Conservation (phyloP, 2,113 vertebrate genomes). For the Xenus cinereus region DNA sequence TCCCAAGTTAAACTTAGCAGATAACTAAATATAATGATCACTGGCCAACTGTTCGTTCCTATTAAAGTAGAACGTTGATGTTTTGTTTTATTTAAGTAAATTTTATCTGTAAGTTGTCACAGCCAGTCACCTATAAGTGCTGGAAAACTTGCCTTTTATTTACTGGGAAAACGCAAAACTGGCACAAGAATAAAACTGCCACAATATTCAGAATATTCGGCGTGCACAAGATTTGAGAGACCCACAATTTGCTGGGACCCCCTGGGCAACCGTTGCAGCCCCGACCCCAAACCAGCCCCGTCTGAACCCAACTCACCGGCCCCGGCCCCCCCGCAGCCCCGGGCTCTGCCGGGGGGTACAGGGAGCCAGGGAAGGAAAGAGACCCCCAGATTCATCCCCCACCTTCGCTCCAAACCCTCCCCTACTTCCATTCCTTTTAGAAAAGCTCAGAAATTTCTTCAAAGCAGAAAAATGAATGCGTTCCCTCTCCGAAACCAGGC, state of each 20-base stretch:
- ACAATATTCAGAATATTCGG: accelerated
- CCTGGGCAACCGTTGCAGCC: accelerated
- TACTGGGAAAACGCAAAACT: not conserved
- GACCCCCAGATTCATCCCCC: accelerated
- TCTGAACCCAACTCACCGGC: accelerated
- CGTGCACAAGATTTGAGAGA: accelerated
- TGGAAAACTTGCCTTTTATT: not conserved
- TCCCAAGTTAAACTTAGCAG: not conserved
- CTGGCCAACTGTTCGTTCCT: not conserved
- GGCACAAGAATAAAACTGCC: not conserved
- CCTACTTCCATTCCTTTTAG: not conserved
- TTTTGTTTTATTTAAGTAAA: not conserved
- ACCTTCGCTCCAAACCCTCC: not conserved
- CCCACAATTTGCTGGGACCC: accelerated
- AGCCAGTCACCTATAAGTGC: not conserved
- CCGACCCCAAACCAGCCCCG: accelerated
- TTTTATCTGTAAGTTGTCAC: accelerated
- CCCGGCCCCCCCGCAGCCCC: not conserved
- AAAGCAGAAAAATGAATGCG: accelerated
- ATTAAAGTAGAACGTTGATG: accelerated
- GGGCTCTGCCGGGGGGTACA: accelerated
- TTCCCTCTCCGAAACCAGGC: not conserved
- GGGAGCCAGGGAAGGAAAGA: not conserved
- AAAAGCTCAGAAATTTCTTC: not conserved
- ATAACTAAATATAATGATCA: accelerated